Percentiles rank a stretch among this genome's conserved stretches.
phyloP scores from a whole-genome alignment of 2,113 vertebrate species.

The Brienomyrus longianalis region DNA sequence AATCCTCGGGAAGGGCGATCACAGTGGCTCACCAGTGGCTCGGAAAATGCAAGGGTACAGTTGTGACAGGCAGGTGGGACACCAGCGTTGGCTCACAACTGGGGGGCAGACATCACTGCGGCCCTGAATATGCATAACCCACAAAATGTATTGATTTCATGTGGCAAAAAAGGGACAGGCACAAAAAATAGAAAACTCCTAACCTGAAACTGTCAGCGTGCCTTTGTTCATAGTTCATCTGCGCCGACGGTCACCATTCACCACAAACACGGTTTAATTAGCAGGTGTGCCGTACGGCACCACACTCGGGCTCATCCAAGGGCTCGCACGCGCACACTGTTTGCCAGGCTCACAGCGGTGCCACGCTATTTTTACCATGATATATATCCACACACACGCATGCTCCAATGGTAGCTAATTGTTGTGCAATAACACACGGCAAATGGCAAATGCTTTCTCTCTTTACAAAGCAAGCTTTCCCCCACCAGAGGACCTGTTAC shows the following conservation, averaged over 20 bases:
- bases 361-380: background rate
- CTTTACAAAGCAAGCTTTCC: background rate
- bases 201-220: slow-evolving; percentile 98
- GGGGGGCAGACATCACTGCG: slow-evolving; percentile 80
- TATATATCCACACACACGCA: background rate
- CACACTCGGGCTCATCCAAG: slow-evolving; percentile 35
- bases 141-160: slow-evolving; percentile 99
- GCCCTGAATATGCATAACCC: slow-evolving; percentile 97
- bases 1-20: slow-evolving; percentile 83
- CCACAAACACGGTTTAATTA: slow-evolving; percentile 96
- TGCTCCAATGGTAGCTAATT: background rate
- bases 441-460: background rate
- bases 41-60: slow-evolving; percentile 87
- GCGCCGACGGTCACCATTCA: slow-evolving; percentile 65
- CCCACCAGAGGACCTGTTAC: background rate
- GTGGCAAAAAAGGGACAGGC: slow-evolving; percentile 72
- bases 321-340: slow-evolving; percentile 20
- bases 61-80: slow-evolving; percentile 84
- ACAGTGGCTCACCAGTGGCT: slow-evolving; percentile 97
- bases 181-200: slow-evolving; percentile 69
- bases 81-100: slow-evolving; percentile 77
- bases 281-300: slow-evolving; percentile 58
- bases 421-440: background rate
- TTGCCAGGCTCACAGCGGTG: background rate
- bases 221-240: slow-evolving; percentile 97